These are phyloP conservation scores for Hippocampus abdominalis DNA, from an alignment of 2,113 vertebrate species.

Conservation along the genomic window DNA sequence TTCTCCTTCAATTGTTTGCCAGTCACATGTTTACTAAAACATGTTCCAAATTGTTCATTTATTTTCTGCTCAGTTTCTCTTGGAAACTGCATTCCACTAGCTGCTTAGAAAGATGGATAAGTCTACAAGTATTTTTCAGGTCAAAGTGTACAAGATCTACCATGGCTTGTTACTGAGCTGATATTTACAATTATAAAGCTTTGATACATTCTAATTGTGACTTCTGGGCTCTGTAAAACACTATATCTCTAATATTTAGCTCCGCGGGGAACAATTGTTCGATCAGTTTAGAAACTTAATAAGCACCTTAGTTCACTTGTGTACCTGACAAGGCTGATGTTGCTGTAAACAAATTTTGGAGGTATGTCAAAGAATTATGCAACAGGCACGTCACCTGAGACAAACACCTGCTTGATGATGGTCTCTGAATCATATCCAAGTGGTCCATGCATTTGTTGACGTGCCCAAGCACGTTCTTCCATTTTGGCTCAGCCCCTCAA, in stretches of 20 bases:
- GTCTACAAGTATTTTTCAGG: no score
- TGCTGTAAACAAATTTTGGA: slow-evolving; percentile 19
- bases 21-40: no score
- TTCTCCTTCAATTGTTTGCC: no score
- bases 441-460: slow-evolving; percentile 35
- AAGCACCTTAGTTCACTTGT: not conserved
- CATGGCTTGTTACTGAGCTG: no score
- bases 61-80: no score
- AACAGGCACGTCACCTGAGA: slow-evolving; percentile 16
- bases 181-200: no score
- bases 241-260: no score
- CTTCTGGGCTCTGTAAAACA: not conserved
- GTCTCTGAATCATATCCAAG: slow-evolving; percentile 57
- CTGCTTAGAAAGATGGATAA: no score
- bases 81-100: no score
- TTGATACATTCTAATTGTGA: no score
- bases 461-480: slow-evolving; percentile 27
- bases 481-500: slow-evolving; percentile 7
- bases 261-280: not conserved
- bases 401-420: slow-evolving; percentile 66
- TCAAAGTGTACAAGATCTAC: no score
- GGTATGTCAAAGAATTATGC: slow-evolving; percentile 18
- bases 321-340: not conserved
- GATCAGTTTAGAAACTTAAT: not conserved
- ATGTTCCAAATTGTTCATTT: no score